These are phyloP conservation scores for Astyanax mexicanus DNA, from an alignment of 2,797 vertebrate species.

Conservation along the genomic window DNA sequence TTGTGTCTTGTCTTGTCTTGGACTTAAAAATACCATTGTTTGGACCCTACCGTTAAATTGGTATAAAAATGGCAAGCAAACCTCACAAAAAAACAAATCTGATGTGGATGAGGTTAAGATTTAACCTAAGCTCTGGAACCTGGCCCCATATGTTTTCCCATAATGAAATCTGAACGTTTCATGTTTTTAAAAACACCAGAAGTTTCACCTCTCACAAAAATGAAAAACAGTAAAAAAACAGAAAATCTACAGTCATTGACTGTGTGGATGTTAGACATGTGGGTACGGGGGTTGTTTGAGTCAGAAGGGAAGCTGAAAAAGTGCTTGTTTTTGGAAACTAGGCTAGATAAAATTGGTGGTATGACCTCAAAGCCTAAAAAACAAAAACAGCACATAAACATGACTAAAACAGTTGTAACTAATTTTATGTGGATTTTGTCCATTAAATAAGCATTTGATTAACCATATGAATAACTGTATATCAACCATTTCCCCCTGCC, in stretches of 20 bases:
- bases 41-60: too few relatives aligned
- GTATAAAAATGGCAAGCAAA: too few relatives aligned
- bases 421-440: too few relatives aligned
- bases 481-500: too few relatives aligned
- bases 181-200: too few relatives aligned
- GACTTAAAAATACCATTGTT: too few relatives aligned
- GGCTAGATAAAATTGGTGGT: background rate
- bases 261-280: background rate
- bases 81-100: too few relatives aligned
- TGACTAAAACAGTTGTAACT: background rate
- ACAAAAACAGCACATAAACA: background rate
- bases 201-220: background rate
- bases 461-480: too few relatives aligned
- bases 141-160: background rate
- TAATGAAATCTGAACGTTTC: background rate
- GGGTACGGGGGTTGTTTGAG: background rate
- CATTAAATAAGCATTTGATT: too few relatives aligned
- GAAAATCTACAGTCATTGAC: too few relatives aligned
- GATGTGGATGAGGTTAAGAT: background rate
- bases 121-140: background rate
- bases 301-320: slow-evolving; percentile 3
- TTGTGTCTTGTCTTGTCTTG: too few relatives aligned
- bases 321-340: background rate
- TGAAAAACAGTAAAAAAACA: background rate
- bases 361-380: background rate